These are phyloP conservation scores for Chymomyza costata DNA, from an alignment of 1,140 invertebrate species.

Conservation along the genomic window DNA sequence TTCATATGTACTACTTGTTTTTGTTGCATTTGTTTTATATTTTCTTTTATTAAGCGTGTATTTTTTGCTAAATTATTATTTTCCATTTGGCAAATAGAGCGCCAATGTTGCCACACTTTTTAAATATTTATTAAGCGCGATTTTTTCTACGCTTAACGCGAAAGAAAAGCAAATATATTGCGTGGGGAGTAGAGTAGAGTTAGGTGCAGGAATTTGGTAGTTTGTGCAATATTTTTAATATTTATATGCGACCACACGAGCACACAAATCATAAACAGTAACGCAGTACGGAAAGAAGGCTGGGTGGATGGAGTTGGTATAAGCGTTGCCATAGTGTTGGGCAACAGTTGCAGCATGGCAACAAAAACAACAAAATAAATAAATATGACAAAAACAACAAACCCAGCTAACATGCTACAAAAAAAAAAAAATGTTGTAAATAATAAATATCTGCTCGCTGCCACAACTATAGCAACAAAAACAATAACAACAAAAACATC, in stretches of 20 bases:
- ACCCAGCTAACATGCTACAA: too few relatives aligned
- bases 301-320: too few relatives aligned
- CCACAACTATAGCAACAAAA: constrained; percentile 10
- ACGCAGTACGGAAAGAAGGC: too few relatives aligned
- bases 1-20: too few relatives aligned
- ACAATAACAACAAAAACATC: constrained; percentile 10
- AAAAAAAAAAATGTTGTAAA: constrained; percentile 63
- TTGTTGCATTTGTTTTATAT: not conserved
- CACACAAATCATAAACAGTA: constrained; percentile 69
- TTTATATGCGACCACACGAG: constrained; percentile 65
- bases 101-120: constrained; percentile 56
- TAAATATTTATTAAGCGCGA: constrained; percentile 67
- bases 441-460: constrained; percentile 58
- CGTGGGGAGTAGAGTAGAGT: not conserved
- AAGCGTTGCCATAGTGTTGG: not conserved
- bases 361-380: not conserved
- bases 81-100: constrained; percentile 31
- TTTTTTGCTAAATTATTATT: constrained; percentile 55
- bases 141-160: constrained; percentile 48
- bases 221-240: constrained; percentile 71
- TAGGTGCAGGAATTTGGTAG: constrained; percentile 34
- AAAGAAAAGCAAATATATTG: too few relatives aligned
- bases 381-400: too few relatives aligned
- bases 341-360: not conserved
- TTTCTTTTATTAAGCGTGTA: constrained; percentile 8